These are phyloP conservation scores for Elmis aenea DNA, from an alignment of 2,888 invertebrate species.

Conservation along the genomic window DNA sequence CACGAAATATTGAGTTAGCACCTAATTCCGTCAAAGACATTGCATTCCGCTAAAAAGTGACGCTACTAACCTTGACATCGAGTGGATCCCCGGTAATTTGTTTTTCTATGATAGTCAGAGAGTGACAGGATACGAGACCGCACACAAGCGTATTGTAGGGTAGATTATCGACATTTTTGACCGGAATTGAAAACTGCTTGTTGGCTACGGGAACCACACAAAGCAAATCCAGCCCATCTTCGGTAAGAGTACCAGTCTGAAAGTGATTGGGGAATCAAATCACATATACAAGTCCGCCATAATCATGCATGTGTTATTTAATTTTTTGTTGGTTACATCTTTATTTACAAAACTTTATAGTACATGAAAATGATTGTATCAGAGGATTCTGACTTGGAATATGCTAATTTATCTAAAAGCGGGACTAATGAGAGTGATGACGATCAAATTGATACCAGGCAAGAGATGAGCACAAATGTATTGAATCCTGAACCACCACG, in stretches of 20 bases:
- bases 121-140: constrained; percentile 91
- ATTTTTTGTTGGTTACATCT: too few relatives aligned
- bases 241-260: constrained; percentile 92
- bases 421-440: too few relatives aligned
- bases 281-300: too few relatives aligned
- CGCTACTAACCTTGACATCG: constrained; percentile 68
- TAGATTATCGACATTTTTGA: constrained; percentile 48
- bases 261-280: too few relatives aligned
- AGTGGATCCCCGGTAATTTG: constrained; percentile 89
- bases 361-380: too few relatives aligned
- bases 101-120: constrained; percentile 84
- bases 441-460: too few relatives aligned
- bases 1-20: too few relatives aligned
- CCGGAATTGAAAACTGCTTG: constrained; percentile 46
- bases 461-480: too few relatives aligned
- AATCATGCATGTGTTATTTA: constrained; percentile 2
- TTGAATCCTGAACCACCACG: too few relatives aligned
- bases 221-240: constrained; percentile 94
- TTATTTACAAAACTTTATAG: too few relatives aligned
- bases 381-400: too few relatives aligned
- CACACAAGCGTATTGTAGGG: constrained; percentile 47
- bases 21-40: neutral
- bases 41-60: neutral
- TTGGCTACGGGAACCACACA: constrained; percentile 71
- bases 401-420: too few relatives aligned